Evolutionary conservation across 2,113 vertebrate species (phyloP), one percentile per base, ranked within the genome.

Genomic region (Monopterus albus): DNA sequence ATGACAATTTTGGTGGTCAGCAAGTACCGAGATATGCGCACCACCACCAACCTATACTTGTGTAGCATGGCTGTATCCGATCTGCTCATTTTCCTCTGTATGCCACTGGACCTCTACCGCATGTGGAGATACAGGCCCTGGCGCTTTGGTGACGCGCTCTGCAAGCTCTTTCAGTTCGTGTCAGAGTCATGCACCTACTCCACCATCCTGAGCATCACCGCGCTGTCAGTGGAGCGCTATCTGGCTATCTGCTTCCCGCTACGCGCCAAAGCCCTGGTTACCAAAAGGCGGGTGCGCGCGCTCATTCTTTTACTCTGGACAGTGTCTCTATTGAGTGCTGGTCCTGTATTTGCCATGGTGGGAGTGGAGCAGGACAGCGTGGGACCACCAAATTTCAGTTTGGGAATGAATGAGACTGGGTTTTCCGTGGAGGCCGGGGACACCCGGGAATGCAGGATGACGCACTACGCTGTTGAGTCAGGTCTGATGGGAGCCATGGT

Each of bases 1-100:
- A 95, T 97, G 93, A 99, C 97, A 26, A 94, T 99, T 81, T 65
- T 98, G 90, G 95, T 98, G 81, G 96, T 98, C 79, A 93, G 93
- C 0, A 94, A 94, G 78, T 98, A 95, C 88, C 94, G 95, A 55
- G 95, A 97, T 87, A 96, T 99, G 95, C 94, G 95, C 74, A 98
- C 96, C 29, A 98, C 98, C 72, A 99, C 96, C 73, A 98, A 99
- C 92, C 88, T 99, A 53, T 98, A 99, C 91, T 90, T 99, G 79
- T 97, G 94, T 79, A 99, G 97, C 91, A 97, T 99, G 98, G 97
- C 98, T 4, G 94, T 97, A 53, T 98, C 98, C 0, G 98, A 99
- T 90, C 88, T 99, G 35, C 92, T 99, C 46, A 98, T 99, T 78
- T 98, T 99, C 78, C 90, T 98, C 57, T 99, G 97, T 80, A 96